These are phyloP conservation scores for Andrena cerasifolii DNA, from an alignment of 1,140 invertebrate species.

Conservation along the genomic window DNA sequence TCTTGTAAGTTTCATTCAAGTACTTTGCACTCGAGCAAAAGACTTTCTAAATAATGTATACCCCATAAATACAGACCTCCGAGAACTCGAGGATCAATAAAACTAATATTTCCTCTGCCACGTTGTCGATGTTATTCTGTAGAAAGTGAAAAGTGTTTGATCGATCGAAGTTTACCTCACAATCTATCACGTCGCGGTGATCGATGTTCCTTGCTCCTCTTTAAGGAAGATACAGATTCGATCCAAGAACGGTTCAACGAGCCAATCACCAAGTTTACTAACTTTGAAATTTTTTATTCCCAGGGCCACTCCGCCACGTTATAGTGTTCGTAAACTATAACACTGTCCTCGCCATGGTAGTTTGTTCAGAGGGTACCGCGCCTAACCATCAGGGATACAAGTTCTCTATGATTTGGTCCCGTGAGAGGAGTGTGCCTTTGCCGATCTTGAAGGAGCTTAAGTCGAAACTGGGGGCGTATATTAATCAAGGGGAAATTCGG, in stretches of 20 bases:
- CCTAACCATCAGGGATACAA: constrained; percentile 36
- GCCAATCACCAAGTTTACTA: background rate
- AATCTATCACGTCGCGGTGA: background rate
- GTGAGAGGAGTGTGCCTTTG: constrained; percentile 44
- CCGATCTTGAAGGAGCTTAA: constrained; percentile 54
- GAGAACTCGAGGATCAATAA: no score
- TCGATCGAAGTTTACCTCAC: background rate
- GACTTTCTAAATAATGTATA: no score
- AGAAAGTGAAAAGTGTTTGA: background rate
- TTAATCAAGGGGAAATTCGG: constrained; percentile 55
- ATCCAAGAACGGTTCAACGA: background rate
- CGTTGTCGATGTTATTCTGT: background rate
- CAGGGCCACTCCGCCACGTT: constrained; percentile 50
- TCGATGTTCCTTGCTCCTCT: no score
- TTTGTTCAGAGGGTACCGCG: constrained; percentile 48
- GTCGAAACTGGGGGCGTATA: constrained; percentile 47
- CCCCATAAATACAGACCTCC: no score
- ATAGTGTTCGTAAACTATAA: constrained; percentile 46
- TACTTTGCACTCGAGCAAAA: no score
- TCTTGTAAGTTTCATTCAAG: no score
- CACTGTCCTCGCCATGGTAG: constrained; percentile 52
- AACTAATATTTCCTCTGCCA: constrained; percentile 5
- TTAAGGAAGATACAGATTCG: background rate
- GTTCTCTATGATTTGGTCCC: constrained; percentile 71
- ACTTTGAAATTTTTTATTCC: constrained; percentile 33